Percentiles rank a stretch among this genome's conserved stretches.
Evolutionary conservation across 1,140 invertebrate species (phyloP).

Genomic region (Ostrea edulis): DNA sequence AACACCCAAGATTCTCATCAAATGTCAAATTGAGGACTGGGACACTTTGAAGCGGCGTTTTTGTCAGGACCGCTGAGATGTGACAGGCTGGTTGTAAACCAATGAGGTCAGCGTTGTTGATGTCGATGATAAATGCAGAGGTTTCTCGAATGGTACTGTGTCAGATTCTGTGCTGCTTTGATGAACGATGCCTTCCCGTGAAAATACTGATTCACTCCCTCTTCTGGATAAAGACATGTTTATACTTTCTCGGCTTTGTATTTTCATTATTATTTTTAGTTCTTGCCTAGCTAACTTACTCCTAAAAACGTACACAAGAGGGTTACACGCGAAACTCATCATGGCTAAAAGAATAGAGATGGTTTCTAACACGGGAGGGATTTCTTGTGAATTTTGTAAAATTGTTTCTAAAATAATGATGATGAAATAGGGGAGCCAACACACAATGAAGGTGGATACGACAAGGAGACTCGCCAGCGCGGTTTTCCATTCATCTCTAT

Average conservation of each 20-base stretch:
- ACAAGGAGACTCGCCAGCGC: constrained; percentile 82
- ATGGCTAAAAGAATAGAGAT: constrained; percentile 75
- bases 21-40: background rate
- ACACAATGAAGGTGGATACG: constrained; percentile 81
- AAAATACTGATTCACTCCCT: constrained; percentile 46
- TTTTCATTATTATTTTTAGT: constrained; percentile 62
- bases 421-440: constrained; percentile 82
- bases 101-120: constrained; percentile 62
- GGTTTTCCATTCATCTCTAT: constrained; percentile 82
- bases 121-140: constrained; percentile 56
- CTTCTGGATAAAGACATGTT: constrained; percentile 43
- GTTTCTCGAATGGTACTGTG: constrained; percentile 44
- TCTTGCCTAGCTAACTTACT: constrained; percentile 79
- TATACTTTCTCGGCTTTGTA: constrained; percentile 46
- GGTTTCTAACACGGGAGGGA: constrained; percentile 64
- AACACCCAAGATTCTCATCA: background rate
- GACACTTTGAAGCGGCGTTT: background rate
- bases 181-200: constrained; percentile 56
- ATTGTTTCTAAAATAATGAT: constrained; percentile 74
- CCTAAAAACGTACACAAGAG: constrained; percentile 83
- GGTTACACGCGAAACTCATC: constrained; percentile 79
- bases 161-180: constrained; percentile 63
- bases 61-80: constrained; percentile 26
- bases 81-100: background rate
- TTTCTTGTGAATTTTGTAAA: constrained; percentile 66